phyloP scores from a whole-genome alignment of 2,113 vertebrate species.

The Nanorana parkeri region DNA sequence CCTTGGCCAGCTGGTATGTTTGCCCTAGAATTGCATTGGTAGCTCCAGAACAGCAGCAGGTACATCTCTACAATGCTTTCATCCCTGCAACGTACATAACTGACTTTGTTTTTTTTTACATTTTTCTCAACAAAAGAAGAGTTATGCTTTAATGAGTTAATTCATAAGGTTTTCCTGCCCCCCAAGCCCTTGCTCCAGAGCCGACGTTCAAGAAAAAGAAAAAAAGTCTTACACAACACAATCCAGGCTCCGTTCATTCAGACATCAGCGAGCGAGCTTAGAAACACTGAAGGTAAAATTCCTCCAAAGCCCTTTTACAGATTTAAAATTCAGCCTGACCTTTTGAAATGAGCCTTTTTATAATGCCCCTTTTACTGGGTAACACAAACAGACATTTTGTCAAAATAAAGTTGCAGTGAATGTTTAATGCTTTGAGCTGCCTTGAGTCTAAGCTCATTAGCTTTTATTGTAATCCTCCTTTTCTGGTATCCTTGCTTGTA shows the following conservation, averaged over 20 bases:
- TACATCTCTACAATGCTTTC: too few species aligned
- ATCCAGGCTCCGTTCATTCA: not conserved
- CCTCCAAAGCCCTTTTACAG: constrained; percentile 32
- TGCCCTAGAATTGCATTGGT: too few species aligned
- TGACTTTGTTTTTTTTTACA: too few species aligned
- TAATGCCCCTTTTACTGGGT: constrained; percentile 38
- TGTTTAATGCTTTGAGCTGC: constrained; percentile 50
- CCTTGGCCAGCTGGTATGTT: too few species aligned
- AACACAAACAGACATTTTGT: constrained; percentile 55
- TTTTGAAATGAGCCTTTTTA: constrained; percentile 40
- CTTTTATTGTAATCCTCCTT: constrained; percentile 49
- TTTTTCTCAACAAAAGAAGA: too few species aligned
- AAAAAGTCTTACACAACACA: too few species aligned
- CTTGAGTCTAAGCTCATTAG: constrained; percentile 49
- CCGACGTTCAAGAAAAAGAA: too few species aligned
- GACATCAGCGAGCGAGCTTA: not conserved
- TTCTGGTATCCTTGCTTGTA: constrained; percentile 19
- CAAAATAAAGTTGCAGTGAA: constrained; percentile 52
- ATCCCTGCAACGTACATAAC: too few species aligned
- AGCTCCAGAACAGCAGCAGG: too few species aligned
- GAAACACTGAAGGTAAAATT: constrained; percentile 34
- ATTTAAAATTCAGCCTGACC: constrained; percentile 38
- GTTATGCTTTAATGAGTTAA: too few species aligned
- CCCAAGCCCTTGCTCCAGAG: too few species aligned
- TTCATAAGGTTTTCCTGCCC: too few species aligned